A percentile compares a stretch with the other conserved stretches of the same genome.
Evolutionary conservation across 2,888 invertebrate genomes (phyloP).

Genomic region (Nowickia ferox): DNA sequence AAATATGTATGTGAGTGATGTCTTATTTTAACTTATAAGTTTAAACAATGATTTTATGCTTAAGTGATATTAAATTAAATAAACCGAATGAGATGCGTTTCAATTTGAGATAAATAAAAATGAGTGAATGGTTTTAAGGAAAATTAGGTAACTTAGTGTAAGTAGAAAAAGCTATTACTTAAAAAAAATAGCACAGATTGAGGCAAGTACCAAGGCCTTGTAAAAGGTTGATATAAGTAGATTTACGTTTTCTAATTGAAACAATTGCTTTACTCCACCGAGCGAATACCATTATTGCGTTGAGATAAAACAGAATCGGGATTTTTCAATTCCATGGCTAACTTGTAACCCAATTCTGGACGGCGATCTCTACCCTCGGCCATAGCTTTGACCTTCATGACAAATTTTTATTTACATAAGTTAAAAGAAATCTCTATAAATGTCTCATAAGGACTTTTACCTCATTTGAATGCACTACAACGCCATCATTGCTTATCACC

Average conservation of each 20-base stretch:
- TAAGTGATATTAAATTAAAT: neutral
- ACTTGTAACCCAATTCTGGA: conserved; percentile 93
- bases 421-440: neutral
- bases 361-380: conserved; percentile 93
- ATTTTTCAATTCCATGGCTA: conserved; percentile 91
- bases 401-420: neutral
- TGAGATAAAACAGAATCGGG: conserved; percentile 84
- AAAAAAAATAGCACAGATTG: conserved; percentile 1
- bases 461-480: conserved; percentile 91
- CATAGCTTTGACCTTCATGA: conserved; percentile 90
- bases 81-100: neutral
- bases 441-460: conserved; percentile 80
- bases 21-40: neutral
- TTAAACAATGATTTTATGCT: neutral
- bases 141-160: conserved; percentile 5
- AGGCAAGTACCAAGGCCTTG: conserved; percentile 49
- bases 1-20: neutral
- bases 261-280: conserved; percentile 73
- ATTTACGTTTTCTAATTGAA: neutral
- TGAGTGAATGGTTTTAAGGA: neutral
- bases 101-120: conserved; percentile 5
- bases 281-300: conserved; percentile 77
- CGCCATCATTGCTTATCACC: conserved; percentile 90
- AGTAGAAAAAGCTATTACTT: neutral
- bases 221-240: neutral